Conservation (phyloP, 2,888 invertebrate species). For the Nowickia ferox region DNA sequence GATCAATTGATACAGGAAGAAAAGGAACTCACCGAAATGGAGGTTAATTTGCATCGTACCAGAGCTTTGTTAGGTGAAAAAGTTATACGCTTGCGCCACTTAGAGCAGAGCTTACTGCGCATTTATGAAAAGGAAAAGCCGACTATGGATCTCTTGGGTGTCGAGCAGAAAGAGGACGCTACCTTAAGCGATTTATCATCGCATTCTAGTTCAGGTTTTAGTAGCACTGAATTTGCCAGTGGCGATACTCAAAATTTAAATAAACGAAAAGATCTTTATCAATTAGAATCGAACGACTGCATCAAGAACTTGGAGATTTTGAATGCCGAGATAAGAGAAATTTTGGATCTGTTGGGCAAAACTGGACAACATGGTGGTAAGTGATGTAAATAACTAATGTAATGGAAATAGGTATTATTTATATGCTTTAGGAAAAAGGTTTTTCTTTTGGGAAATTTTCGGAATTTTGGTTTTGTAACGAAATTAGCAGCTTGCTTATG, state of each 20-base stretch:
- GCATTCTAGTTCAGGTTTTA: conserved; percentile 85
- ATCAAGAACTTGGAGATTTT: conserved; percentile 88
- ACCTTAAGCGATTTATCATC: conserved; percentile 88
- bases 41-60: conserved; percentile 92
- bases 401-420: neutral
- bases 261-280: conserved; percentile 83
- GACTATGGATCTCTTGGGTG: conserved; percentile 76
- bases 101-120: conserved; percentile 90
- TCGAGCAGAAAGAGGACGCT: conserved; percentile 85
- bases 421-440: neutral
- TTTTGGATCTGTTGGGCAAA: conserved; percentile 87
- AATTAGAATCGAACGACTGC: conserved; percentile 87
- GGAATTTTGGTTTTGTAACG: no score
- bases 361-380: conserved; percentile 83
- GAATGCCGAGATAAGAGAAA: conserved; percentile 88
- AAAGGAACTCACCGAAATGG: conserved; percentile 92
- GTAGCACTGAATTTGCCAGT: conserved; percentile 87
- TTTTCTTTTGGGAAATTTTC: neutral
- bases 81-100: conserved; percentile 90
- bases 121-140: conserved; percentile 83
- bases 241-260: conserved; percentile 82
- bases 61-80: conserved; percentile 91
- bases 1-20: conserved; percentile 87
- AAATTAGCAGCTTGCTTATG: no score
- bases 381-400: conserved; percentile 72